These are phyloP conservation scores for Chauna torquata DNA, from an alignment of 2,113 vertebrate genomes.

Conservation along the genomic window DNA sequence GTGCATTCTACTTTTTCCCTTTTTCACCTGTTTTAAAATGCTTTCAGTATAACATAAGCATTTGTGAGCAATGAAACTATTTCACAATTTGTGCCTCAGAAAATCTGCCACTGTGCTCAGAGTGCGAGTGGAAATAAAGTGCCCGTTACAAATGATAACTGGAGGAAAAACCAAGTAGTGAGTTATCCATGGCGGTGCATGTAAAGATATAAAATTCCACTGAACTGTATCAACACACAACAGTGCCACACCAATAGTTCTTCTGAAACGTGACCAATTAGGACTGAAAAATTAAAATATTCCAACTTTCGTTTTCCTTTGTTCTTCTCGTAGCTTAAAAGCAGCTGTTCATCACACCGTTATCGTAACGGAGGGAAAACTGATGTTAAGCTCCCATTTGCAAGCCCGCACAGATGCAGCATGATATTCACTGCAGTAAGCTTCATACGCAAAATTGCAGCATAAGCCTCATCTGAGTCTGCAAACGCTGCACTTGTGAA, in stretches of 20 bases:
- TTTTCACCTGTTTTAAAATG: accelerated
- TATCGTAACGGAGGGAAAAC: neutral
- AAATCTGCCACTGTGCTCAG: neutral
- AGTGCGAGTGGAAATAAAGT: neutral
- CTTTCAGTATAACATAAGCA: accelerated
- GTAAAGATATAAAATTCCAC: neutral
- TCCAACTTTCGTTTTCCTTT: neutral
- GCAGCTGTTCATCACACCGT: neutral
- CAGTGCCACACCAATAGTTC: too few species aligned
- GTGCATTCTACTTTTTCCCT: neutral
- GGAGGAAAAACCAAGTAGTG: accelerated
- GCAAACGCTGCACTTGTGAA: neutral
- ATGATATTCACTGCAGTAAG: neutral
- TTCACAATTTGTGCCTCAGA: neutral
- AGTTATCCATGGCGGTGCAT: neutral
- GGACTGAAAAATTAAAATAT: neutral
- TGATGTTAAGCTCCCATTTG: too few species aligned
- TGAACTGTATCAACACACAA: neutral
- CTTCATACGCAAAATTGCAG: neutral
- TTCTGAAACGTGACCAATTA: neutral
- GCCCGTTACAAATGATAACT: too few species aligned
- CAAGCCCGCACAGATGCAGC: neutral
- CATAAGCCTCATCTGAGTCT: neutral
- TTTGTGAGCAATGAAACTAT: neutral
- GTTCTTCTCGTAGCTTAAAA: neutral